Base-by-base conservation (phyloP, 1,140 invertebrate species). In the Temnothorax longispinosus region DNA sequence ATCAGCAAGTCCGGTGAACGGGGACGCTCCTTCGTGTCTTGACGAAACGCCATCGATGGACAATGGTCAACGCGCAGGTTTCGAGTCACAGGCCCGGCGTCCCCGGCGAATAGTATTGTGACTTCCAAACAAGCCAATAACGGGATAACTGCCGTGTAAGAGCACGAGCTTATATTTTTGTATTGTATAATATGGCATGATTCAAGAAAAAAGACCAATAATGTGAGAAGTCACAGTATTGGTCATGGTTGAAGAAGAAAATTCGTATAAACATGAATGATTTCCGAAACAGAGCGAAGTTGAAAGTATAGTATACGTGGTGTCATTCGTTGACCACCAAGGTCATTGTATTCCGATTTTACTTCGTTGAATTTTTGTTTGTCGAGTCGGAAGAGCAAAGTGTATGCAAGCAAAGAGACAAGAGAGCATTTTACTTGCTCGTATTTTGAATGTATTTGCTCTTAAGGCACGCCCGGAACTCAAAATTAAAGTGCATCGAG, bases 1-100 rank as follows among this genome's bases (percentile, higher is more conserved):
- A 94, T 94, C 92, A 76, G 50, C 74, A 32, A 15, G 65, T 21
- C 35, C 21, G 35, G 54, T n/a, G 74, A 78, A 86, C 82, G 67
- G 71, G 60, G 78, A 86, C 75, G 82, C 15, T 89, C 62, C 62
- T 88, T 81, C n/a, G 38, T 54, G 18, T 38, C 41, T 78, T 64
- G 38, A 56, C 58, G 60, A 77, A 78, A 84, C 78, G 35, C 35
- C 44, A 27, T 54, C 60, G 58, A 27, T 13, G 35, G 3, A 85
- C 82, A 78, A 77, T 85, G 47, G 15, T 44, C 27, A 35, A 7
- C 8, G 15, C 10, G 13, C 54, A n/a, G 2, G 13, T 60, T 18
- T 69, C 13, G 21, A 69, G 7, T 2, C 38, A 18, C 11, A 10
- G 69, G 15, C 18, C 44, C 18, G 69, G 13, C 11, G 21, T 47